Conservation (phyloP, 2,888 invertebrate genomes). For the Aporophyla nigra region DNA sequence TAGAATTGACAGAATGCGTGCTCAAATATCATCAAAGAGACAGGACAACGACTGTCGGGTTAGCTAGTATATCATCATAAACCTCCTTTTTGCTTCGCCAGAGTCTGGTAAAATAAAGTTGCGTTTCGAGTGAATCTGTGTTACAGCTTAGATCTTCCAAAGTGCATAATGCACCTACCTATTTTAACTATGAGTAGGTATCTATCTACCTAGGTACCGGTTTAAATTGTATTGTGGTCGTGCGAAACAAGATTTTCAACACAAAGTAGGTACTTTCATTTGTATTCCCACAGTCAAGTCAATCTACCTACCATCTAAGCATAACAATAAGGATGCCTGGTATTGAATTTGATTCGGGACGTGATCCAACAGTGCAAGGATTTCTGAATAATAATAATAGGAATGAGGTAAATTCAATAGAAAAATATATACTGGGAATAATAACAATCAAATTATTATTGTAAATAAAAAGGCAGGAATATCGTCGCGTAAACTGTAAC, state of each 20-base stretch:
- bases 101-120: no score
- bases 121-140: not conserved
- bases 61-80: no score
- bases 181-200: no score
- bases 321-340: slow-evolving; percentile 39
- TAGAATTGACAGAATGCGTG: no score
- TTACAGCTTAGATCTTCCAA: not conserved
- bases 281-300: slow-evolving; percentile 35
- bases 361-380: not conserved
- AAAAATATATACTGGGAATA: not conserved
- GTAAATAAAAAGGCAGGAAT: not conserved
- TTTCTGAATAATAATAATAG: slow-evolving; percentile 4
- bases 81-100: no score
- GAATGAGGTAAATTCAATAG: not conserved
- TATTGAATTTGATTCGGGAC: slow-evolving; percentile 17
- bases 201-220: not conserved
- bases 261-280: slow-evolving; percentile 24
- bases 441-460: slow-evolving; percentile 3
- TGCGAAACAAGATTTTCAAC: slow-evolving; percentile 27
- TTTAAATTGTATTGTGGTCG: not conserved
- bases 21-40: no score
- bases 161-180: not conserved
- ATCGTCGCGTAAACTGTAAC: no score
- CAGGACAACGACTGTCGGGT: no score
- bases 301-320: slow-evolving; percentile 22